Evolutionary conservation across 2,113 vertebrate species (phyloP), one percentile per base, ranked within the genome.

Genomic region (Aspiorhynchus laticeps): DNA sequence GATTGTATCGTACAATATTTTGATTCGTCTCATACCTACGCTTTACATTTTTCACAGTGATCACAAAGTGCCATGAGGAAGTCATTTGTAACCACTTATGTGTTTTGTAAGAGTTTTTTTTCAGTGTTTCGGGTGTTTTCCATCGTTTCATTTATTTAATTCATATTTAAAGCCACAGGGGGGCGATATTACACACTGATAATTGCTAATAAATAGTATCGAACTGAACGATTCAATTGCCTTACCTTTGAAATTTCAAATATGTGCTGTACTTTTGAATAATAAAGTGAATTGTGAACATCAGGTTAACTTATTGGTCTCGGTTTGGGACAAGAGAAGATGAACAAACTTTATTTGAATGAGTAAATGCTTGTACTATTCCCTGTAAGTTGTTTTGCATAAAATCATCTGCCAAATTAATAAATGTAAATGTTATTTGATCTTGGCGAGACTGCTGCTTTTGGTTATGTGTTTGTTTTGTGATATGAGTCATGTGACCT

Each of bases 51-150:
- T 48, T 92, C 90, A 87, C 85, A 8, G 85, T 92, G 93, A 94
- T 92, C 92, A 94, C 94, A 94, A 93, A 94, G 92, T 94, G 93
- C 93, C 93, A 94, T 87, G 86, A 89, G 87, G 91, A 90, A 91
- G 92, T 94, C 93, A 94, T 3, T 92, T 93, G 91, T 94, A 89
- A 90, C 91, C 84, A 90, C 89, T 91, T 91, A 85, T 82, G 91
- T 95, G 91, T 95, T 95, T 94, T 94, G 94, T 93, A 94, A 91
- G 89, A 91, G 93, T 85, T 89, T 87, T 87, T 93, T 93, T 33
- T 3, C 92, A 91, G 90, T 90, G 87, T 82, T 59, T 78, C 26
- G 6, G 43, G 26, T 46, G 24, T 26, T 76, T 77, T 48, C n/a
- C n/a, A 53, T 33, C 4, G 17, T 21, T 51, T 31, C 1, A 19